Conservation (phyloP, 2,113 vertebrate genomes). For the Coreoperca whiteheadi region DNA sequence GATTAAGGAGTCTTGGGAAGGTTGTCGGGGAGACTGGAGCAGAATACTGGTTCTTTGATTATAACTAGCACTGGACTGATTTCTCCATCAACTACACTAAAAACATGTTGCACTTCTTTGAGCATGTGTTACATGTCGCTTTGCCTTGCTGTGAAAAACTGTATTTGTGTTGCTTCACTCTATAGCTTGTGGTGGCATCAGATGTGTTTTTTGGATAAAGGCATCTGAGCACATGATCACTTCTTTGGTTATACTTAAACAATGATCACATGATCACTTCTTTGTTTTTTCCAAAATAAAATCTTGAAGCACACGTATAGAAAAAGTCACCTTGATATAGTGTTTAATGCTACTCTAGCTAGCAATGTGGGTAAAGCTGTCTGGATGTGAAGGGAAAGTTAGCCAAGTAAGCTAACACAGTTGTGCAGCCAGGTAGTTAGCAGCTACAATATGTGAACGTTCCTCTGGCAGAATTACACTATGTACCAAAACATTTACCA, state of each 20-base stretch:
- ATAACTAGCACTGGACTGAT: slow-evolving; percentile 41
- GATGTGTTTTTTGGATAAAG: not conserved
- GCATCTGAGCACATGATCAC: not conserved
- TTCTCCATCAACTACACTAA: slow-evolving; percentile 51
- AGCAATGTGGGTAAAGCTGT: not conserved
- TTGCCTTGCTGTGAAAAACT: not conserved
- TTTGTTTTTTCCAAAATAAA: slow-evolving; percentile 5
- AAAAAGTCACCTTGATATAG: not conserved
- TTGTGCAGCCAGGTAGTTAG: not conserved
- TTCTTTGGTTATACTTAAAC: slow-evolving; percentile 18
- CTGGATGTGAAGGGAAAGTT: not conserved
- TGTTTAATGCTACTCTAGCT: not conserved
- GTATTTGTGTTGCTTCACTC: not conserved
- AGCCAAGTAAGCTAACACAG: not conserved
- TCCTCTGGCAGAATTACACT: not conserved
- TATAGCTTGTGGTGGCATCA: not conserved
- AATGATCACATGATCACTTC: not conserved
- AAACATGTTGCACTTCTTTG: slow-evolving; percentile 47
- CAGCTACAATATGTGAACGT: not conserved
- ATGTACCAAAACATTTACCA: not conserved
- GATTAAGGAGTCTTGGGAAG: slow-evolving; percentile 66
- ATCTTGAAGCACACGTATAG: not conserved
- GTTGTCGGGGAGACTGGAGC: slow-evolving; percentile 51
- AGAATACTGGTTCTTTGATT: slow-evolving; percentile 69
- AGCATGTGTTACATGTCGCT: slow-evolving; percentile 34